Percentiles rank a stretch among this genome's conserved stretches.
phyloP scores from a whole-genome alignment of 2,113 vertebrate species.

The Centropus bengalensis region DNA sequence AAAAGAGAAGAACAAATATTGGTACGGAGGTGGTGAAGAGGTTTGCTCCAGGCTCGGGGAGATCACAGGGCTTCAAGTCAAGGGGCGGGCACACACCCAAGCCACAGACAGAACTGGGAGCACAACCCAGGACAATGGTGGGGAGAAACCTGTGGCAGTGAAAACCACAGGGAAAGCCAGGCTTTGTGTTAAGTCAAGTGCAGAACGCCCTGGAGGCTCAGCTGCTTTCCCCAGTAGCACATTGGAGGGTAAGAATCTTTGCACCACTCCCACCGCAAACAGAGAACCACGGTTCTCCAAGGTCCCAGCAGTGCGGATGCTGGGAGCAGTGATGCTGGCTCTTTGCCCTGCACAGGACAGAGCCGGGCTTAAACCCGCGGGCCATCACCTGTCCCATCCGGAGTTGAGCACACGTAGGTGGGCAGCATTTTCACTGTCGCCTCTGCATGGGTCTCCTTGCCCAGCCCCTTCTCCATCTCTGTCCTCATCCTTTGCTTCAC shows the following conservation, averaged over 20 bases:
- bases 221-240: background rate
- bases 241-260: background rate
- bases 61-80: background rate
- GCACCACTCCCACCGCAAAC: background rate
- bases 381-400: constrained; percentile 88
- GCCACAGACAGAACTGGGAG: background rate
- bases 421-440: constrained; percentile 93
- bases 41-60: background rate
- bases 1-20: background rate
- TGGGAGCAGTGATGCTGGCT: background rate
- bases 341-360: accelerated
- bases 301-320: background rate
- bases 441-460: constrained; percentile 75
- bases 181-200: background rate
- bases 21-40: background rate
- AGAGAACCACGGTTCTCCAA: background rate
- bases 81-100: background rate
- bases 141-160: background rate
- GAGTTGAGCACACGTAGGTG: constrained; percentile 90
- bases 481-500: constrained; percentile 86
- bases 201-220: background rate
- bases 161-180: background rate
- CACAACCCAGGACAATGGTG: background rate
- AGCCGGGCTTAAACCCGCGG: accelerated
- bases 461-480: constrained; percentile 86